phyloP scores from a whole-genome alignment of 1,140 invertebrate genomes.

The Megalonaias nervosa region DNA sequence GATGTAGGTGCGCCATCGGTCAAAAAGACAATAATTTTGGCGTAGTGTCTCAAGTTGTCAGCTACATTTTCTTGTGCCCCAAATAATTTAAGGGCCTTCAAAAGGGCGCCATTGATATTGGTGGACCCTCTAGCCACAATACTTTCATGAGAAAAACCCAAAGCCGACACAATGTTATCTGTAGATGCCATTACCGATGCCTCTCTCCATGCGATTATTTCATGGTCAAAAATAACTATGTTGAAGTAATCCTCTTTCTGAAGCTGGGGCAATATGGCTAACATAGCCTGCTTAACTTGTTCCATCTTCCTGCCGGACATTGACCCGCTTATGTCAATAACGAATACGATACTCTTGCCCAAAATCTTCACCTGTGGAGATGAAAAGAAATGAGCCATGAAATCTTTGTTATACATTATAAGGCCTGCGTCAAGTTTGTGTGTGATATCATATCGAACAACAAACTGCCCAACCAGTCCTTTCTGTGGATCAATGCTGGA shows the following conservation, averaged over 20 bases:
- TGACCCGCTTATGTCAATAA: constrained; percentile 26
- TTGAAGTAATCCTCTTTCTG: constrained; percentile 13
- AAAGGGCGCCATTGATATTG: constrained; percentile 14
- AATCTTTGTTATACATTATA: background rate
- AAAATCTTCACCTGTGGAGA: constrained; percentile 5
- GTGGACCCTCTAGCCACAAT: constrained; percentile 5
- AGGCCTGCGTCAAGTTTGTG: background rate
- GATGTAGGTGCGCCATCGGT: constrained; percentile 16
- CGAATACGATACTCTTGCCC: constrained; percentile 21
- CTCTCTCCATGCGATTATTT: background rate
- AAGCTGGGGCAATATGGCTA: background rate
- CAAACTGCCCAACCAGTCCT: background rate
- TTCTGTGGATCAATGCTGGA: background rate
- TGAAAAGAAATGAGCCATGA: constrained; percentile 17
- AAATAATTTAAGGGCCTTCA: constrained; percentile 3
- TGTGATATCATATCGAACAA: constrained; percentile 16
- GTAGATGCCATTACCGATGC: background rate
- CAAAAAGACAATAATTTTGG: constrained; percentile 16
- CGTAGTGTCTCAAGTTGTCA: background rate
- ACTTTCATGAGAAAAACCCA: background rate
- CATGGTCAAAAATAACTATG: constrained; percentile 11
- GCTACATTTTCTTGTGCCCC: background rate
- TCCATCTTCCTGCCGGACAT: constrained; percentile 14
- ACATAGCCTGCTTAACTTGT: constrained; percentile 19
- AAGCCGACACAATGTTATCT: background rate